Evolutionary conservation across 2,888 invertebrate species (phyloP), one percentile per base, ranked within the genome.

Genomic region (Philaethria dido): DNA sequence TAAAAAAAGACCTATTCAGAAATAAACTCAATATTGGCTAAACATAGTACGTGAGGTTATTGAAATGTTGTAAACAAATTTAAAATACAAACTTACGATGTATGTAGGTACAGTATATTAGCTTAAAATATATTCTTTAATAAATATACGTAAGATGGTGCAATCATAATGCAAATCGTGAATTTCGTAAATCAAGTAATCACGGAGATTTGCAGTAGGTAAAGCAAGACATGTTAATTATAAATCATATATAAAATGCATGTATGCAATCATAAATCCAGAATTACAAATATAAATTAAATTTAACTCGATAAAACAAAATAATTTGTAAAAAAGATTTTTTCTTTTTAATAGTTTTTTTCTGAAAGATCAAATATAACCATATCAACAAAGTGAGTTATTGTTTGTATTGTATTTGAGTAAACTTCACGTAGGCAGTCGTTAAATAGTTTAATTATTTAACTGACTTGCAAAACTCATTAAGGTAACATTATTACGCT

Each of bases 151-250:
- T 9, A 55, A 2, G 54, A 55, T 55, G 20, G 13, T 55, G 39
- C 55, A 55, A 55, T 55, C 39, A 55, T 55, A 20, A 55, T 55
- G 36, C 39, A 55, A 55, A 52, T 52, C 52, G 52, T 52, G 52
- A 52, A 33, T 52, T 11, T 52, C 29, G 29, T 29, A 52, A 52
- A 42, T 59, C 5, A 59, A 44, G 25, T 44, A 59, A 59, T 44
- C 59, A 44, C 59, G 59, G 44, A 44, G 29, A 59, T 20, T 44
- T 44, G 59, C 25, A 44, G 57, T 44, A n/a, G n/a, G n/a, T n/a
- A n/a, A n/a, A n/a, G n/a, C 42, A 59, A 44, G 42, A 44, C 22
- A 22, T 44, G 42, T n/a, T 25, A 59, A 59, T 59, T 36, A 55
- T 39, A 39, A 9, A 55, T 39, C 1, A 39, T 55, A 50, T 25